A percentile compares a stretch with the other conserved stretches of the same genome.
Evolutionary conservation across 2,797 vertebrate genomes (phyloP).

Genomic region (Anguilla megastoma): DNA sequence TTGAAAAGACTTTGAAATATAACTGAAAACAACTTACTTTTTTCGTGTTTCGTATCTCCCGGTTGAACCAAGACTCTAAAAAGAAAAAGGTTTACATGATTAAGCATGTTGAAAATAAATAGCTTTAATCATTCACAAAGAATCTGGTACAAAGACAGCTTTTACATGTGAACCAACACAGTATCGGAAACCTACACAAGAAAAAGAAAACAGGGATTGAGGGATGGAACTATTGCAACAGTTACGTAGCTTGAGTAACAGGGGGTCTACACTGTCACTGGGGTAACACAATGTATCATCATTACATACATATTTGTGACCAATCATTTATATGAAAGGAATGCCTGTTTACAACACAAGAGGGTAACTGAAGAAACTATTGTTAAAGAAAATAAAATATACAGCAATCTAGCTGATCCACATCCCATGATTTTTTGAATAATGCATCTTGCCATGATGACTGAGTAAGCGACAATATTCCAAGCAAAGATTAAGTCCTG

Average conservation of each 20-base stretch:
- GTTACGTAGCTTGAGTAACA: neutral
- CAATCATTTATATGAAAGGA: neutral
- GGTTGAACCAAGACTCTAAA: conserved; percentile 60
- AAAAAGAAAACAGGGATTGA: neutral
- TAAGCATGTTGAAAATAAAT: neutral
- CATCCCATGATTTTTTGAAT: neutral
- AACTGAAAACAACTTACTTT: conserved; percentile 63
- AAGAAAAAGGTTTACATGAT: conserved; percentile 22
- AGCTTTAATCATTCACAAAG: neutral
- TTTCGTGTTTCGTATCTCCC: conserved; percentile 66
- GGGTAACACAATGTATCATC: neutral
- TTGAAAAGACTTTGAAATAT: neutral
- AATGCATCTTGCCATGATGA: neutral
- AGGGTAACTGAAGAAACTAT: neutral
- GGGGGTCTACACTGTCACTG: neutral
- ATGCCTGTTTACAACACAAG: neutral
- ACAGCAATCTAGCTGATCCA: neutral
- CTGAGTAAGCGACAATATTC: neutral
- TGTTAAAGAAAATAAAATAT: neutral
- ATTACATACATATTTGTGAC: neutral
- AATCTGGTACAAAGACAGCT: neutral
- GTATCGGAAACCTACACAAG: neutral
- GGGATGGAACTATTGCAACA: neutral
- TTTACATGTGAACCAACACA: neutral
- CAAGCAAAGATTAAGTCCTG: neutral